phyloP scores from a whole-genome alignment of 2,888 invertebrate genomes.

The Microchrysa polita region DNA sequence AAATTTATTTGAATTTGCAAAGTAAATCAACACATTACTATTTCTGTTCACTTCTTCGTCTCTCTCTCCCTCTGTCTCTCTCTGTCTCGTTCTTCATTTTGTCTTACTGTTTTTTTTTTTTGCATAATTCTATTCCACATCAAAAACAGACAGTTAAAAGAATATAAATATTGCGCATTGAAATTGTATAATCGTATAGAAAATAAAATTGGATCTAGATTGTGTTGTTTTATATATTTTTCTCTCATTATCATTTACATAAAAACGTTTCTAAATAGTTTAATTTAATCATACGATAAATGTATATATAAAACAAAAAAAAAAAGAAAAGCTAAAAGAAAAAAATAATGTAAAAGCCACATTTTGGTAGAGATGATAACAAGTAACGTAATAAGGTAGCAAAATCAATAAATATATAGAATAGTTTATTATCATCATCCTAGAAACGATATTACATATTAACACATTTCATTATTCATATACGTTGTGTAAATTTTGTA shows the following conservation, averaged over 20 bases:
- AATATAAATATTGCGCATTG: conserved; percentile 16
- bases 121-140: background rate
- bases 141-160: background rate
- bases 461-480: too few species aligned
- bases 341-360: conserved; percentile 9
- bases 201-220: background rate
- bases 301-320: background rate
- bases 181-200: too few species aligned
- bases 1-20: background rate
- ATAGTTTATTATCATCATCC: background rate
- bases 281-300: background rate
- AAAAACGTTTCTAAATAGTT: conserved; percentile 4
- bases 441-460: background rate
- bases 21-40: background rate
- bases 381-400: background rate
- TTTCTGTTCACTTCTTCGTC: too few species aligned
- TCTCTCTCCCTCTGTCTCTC: too few species aligned
- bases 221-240: background rate
- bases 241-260: background rate
- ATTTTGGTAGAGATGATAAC: conserved; percentile 17
- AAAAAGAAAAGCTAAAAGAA: background rate
- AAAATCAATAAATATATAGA: conserved; percentile 9
- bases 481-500: background rate
- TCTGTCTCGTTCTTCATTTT: too few species aligned
- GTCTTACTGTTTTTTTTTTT: background rate